Percentiles rank a stretch among this genome's conserved stretches.
These are phyloP conservation scores for Gila robusta DNA, from an alignment of 2,797 vertebrate species.

Conservation along the genomic window DNA sequence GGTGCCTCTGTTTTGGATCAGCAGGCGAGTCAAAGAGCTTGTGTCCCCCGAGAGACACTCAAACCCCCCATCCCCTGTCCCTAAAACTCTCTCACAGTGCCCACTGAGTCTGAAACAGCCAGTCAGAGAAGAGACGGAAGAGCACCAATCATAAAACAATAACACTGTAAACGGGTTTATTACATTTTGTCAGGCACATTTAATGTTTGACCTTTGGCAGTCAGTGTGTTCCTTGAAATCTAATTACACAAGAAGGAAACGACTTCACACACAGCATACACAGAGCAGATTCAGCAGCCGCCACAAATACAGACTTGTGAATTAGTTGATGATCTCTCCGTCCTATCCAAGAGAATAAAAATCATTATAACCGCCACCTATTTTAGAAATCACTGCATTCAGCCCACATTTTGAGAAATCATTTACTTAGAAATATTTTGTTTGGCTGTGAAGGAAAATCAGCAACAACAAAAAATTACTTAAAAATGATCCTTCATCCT, in stretches of 20 bases:
- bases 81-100: background rate
- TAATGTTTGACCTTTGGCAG: constrained; percentile 31
- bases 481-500: background rate
- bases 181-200: constrained; percentile 2
- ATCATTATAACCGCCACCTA: background rate
- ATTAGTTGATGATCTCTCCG: background rate
- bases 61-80: background rate
- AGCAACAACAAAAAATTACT: background rate
- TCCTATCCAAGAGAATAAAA: background rate
- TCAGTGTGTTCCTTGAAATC: constrained; percentile 33
- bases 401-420: background rate
- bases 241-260: constrained; percentile 9
- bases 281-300: background rate
- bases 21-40: constrained; percentile 18
- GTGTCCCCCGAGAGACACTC: constrained; percentile 10
- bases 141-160: background rate
- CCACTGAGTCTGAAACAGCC: background rate
- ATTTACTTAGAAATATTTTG: background rate
- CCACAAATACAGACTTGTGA: constrained; percentile 7
- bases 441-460: background rate
- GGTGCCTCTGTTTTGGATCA: constrained; percentile 35
- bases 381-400: background rate
- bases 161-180: constrained; percentile 17
- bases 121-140: background rate
- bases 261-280: background rate